These are phyloP conservation scores for Propithecus coquereli DNA, from an alignment of 2,113 vertebrate species.

Conservation along the genomic window DNA sequence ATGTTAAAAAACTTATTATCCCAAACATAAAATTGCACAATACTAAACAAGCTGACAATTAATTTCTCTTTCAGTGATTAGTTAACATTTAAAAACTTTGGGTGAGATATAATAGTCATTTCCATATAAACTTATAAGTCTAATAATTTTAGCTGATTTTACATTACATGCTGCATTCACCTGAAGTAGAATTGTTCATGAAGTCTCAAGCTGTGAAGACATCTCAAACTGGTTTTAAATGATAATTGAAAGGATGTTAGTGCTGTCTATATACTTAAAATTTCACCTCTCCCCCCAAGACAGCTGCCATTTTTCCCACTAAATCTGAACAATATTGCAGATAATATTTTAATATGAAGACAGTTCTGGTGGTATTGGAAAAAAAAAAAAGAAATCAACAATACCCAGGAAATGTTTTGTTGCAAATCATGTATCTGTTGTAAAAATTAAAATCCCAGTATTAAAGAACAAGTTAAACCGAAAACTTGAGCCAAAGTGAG, in stretches of 20 bases:
- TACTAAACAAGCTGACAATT: constrained; percentile 52
- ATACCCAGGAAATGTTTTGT: not conserved
- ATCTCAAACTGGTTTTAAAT: constrained; percentile 41
- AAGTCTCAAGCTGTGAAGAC: constrained; percentile 47
- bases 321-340: constrained; percentile 9
- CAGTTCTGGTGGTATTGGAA: not conserved
- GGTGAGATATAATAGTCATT: constrained; percentile 57
- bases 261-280: not conserved
- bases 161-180: not conserved
- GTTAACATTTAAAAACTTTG: constrained; percentile 55
- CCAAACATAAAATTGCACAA: constrained; percentile 51
- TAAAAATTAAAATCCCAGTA: constrained; percentile 8
- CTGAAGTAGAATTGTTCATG: constrained; percentile 28
- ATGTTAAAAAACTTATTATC: constrained; percentile 71
- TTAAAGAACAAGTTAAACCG: not conserved
- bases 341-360: constrained; percentile 28
- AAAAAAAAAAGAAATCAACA: not conserved
- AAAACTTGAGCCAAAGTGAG: constrained; percentile 17
- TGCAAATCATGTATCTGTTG: not conserved
- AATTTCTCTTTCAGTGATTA: constrained; percentile 59
- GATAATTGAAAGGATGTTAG: not conserved
- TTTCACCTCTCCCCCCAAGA: not conserved
- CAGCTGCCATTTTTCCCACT: not conserved
- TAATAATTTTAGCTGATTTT: constrained; percentile 65
- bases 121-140: constrained; percentile 73